Conservation (phyloP, 1,140 invertebrate species). For the Cotesia glomerata region DNA sequence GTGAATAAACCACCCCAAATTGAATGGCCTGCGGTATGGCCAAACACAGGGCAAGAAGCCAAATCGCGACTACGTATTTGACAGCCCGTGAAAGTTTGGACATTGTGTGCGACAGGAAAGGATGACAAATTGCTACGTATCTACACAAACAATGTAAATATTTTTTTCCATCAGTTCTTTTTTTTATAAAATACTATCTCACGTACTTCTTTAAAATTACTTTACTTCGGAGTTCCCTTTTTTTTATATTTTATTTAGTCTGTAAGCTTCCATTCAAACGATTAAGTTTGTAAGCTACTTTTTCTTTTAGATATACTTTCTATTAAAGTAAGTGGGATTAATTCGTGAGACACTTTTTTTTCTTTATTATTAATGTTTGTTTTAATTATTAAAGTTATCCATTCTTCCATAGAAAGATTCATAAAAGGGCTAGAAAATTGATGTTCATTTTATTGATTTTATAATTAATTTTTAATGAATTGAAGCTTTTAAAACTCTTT, state of each 20-base stretch:
- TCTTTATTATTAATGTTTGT: neutral
- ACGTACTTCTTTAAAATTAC: too few species aligned
- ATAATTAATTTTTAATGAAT: too few species aligned
- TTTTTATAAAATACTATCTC: too few species aligned
- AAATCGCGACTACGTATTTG: conserved; percentile 74
- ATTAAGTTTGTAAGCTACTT: too few species aligned
- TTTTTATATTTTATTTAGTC: conserved; percentile 1
- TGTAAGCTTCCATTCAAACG: too few species aligned
- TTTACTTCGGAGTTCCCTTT: neutral
- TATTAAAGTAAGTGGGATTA: too few species aligned
- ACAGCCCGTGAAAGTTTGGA: conserved; percentile 77
- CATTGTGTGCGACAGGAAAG: conserved; percentile 86
- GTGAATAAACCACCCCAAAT: conserved; percentile 70
- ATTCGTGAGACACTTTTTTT: neutral
- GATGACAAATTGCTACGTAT: conserved; percentile 94
- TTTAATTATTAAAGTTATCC: too few species aligned
- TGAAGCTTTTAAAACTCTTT: too few species aligned
- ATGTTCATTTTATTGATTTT: too few species aligned
- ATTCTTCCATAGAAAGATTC: too few species aligned
- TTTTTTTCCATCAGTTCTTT: neutral
- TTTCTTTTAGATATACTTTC: too few species aligned
- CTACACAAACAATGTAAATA: conserved; percentile 53
- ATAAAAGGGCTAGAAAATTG: too few species aligned
- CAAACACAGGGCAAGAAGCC: conserved; percentile 73
- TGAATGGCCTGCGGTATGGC: conserved; percentile 83